Conservation (phyloP, 1,140 invertebrate genomes). For the Wiebesia pumilae region DNA sequence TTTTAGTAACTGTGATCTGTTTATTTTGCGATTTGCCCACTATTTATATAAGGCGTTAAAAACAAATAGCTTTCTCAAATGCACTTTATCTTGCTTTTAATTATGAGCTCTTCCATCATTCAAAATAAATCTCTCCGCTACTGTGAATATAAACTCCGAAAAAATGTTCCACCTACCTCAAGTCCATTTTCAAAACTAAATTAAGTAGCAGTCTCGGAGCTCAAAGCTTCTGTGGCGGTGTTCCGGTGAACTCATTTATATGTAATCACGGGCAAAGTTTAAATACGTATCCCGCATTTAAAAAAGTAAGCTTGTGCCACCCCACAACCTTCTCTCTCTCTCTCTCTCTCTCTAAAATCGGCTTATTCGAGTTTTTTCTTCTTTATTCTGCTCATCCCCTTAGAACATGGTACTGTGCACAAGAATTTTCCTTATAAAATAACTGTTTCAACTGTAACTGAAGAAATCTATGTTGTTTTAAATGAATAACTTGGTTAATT, state of each 20-base stretch:
- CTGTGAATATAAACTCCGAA: constrained; percentile 34
- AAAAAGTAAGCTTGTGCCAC: constrained; percentile 48
- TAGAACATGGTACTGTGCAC: neutral
- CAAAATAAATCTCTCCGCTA: constrained; percentile 11
- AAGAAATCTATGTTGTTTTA: neutral
- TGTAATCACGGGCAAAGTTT: constrained; percentile 52
- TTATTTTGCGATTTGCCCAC: neutral
- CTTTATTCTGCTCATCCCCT: constrained; percentile 21
- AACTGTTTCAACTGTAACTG: neutral
- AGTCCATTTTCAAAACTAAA: constrained; percentile 52
- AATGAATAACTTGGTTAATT: constrained; percentile 3
- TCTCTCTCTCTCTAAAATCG: constrained; percentile 22
- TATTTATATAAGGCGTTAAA: constrained; percentile 4
- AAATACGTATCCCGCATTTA: constrained; percentile 53
- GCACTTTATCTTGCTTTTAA: constrained; percentile 36
- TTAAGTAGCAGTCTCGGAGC: constrained; percentile 21
- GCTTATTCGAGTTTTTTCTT: constrained; percentile 32
- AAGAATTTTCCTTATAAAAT: constrained; percentile 42
- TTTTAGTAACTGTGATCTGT: neutral
- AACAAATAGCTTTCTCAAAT: constrained; percentile 11
- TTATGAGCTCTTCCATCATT: neutral
- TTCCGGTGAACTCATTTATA: constrained; percentile 50
- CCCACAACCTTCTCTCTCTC: neutral
- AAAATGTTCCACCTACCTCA: constrained; percentile 26
- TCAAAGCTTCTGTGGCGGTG: neutral